Conservation (phyloP, 2,888 invertebrate species). For the Empis stercorea region DNA sequence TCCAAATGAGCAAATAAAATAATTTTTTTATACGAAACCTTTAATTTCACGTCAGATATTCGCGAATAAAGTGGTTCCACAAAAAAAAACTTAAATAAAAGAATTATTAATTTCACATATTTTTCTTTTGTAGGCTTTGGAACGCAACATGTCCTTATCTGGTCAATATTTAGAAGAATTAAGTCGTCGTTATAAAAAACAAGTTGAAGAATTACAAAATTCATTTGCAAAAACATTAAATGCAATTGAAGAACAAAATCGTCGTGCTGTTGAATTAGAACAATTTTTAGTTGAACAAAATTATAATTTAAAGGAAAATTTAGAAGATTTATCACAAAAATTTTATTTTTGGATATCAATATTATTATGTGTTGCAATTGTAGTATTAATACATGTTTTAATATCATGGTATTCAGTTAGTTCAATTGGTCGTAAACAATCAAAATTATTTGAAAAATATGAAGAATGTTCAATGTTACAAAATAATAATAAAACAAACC, state of each 20-base stretch:
- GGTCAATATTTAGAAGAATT: conserved; percentile 94
- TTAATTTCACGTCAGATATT: too few species aligned
- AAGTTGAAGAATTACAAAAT: conserved; percentile 89
- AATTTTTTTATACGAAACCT: too few species aligned
- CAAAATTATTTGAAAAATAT: neutral
- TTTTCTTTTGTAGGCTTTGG: conserved; percentile 74
- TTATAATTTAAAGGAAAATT: conserved; percentile 48
- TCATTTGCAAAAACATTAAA: conserved; percentile 66
- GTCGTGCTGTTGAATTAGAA: conserved; percentile 59
- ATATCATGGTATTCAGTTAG: conserved; percentile 10
- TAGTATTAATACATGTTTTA: neutral
- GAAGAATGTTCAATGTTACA: conserved; percentile 10
- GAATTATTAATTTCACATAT: neutral
- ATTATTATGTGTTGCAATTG: conserved; percentile 25
- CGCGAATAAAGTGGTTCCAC: too few species aligned
- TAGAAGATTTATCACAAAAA: conserved; percentile 47
- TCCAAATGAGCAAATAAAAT: too few species aligned
- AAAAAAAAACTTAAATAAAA: too few species aligned
- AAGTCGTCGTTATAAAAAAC: conserved; percentile 87
- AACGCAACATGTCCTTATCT: conserved; percentile 93
- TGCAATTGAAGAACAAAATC: conserved; percentile 57
- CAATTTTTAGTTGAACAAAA: conserved; percentile 68
- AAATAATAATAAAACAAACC: neutral
- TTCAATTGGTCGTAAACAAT: neutral
- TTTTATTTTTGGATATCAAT: conserved; percentile 38